Evolutionary conservation across 2,113 vertebrate species (phyloP), one percentile per base, ranked within the genome.

Genomic region (Empidonax traillii): DNA sequence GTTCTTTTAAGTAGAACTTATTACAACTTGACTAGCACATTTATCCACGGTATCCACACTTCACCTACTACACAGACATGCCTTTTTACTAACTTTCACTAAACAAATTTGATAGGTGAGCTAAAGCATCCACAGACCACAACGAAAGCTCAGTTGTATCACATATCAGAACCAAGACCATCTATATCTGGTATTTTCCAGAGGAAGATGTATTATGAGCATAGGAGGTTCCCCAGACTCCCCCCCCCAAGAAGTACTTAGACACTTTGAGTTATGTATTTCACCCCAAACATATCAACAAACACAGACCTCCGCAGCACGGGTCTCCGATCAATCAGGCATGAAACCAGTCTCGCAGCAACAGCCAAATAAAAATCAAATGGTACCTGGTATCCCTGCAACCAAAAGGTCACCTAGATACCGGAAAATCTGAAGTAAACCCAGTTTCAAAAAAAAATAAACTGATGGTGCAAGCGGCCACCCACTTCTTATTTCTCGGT

Each of bases 351-450:
- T 92, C 77, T 86, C 72, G 0, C 95, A 67, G 94, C 92, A 93
- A 95, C 72, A 68, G 46, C 10, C 59, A 63, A 80, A 95, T 83
- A 72, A 94, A 83, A 69, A 85, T 43, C n/a, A 62, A 85, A 90
- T 77, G 86, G 68, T 86, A 96, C 88, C 92, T 74, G 59, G 88
- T 93, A 95, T 92, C 90, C 90, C 84, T 95, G 93, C 90, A 96
- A 95, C 91, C 61, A 69, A 92, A 93, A 95, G 89, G 91, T 96
- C 94, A 92, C 86, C 88, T 93, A 73, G 92, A 80, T 41, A 92
- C 25, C 0, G 72, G 75, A 65, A 93, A 88, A 94, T 33, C 56
- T 30, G 71, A 94, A 73, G 51, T 31, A 81, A 96, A 58, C 27
- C n/a, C 59, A 14, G 41, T 6, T 88, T 47, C 53, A 43, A 9